Evolutionary conservation across 2,888 invertebrate species (phyloP), one percentile per base, ranked within the genome.

Genomic region (Hartigia nigra): DNA sequence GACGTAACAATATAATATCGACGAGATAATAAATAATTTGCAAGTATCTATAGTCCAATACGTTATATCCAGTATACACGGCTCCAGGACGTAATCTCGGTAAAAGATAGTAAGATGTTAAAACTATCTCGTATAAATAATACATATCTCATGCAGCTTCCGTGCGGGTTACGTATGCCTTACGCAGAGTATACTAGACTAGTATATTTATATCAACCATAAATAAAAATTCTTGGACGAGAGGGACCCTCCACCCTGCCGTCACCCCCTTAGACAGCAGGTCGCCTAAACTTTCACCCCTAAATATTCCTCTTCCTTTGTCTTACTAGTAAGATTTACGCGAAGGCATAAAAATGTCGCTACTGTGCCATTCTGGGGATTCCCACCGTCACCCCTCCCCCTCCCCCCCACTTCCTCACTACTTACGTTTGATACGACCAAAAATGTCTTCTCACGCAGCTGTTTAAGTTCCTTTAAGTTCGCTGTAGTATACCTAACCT

Each of bases 231-330:
- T 79, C 31, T 70, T 55, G 69, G 69, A 74, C 74, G 74, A 76
- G 32, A 74, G 74, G 69, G 74, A 74, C n/a, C 35, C 76, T 74
- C 74, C 31, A 35, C 72, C 74, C 31, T 12, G 3, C 37, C 37
- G 34, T 4, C 34, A 4, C 34, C 34, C 55, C 76, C 37, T 14
- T 69, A 79, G 78, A 79, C 76, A 79, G 76, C 37, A 72, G 78
- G 78, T 79, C 78, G 78, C 78, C 78, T 79, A 79, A 79, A 79
- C 78, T 79, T 79, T 79, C 76, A 79, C 78, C 78, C 78, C 72
- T 76, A 74, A 79, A 79, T 79, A 79, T 79, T 79, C 76, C 78
- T 76, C 76, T 76, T 74, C 76, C 78, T 77, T 79, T 79, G 78
- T 79, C 78, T 79, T 76, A 74, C 76, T 39, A 36, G 31, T 12